Conservation (phyloP, 2,888 invertebrate genomes). For the Nematopogon swammerdamellus region DNA sequence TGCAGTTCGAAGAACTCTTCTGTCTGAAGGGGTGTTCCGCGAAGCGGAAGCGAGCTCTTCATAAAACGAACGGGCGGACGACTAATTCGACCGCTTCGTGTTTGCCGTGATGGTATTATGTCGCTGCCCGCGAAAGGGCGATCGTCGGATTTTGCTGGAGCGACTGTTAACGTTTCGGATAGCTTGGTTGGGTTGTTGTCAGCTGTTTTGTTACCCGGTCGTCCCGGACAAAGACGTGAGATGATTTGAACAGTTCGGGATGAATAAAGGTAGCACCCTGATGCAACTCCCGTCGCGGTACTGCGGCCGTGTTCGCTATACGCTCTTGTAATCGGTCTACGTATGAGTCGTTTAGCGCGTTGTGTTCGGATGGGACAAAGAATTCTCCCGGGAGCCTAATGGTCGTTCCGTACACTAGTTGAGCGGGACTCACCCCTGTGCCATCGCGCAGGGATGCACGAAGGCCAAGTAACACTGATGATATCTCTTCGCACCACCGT, state of each 20-base stretch:
- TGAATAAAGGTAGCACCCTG: neutral
- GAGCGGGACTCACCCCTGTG: constrained; percentile 1
- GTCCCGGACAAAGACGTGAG: neutral
- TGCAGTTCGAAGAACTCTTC: too few species aligned
- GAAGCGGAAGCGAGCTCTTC: too few species aligned
- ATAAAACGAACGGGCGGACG: too few species aligned
- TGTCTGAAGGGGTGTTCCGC: too few species aligned
- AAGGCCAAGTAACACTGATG: constrained; percentile 16
- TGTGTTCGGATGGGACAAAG: neutral
- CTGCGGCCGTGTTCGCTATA: neutral
- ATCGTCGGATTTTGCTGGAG: too few species aligned
- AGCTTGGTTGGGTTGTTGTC: too few species aligned
- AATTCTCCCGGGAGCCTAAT: constrained; percentile 4
- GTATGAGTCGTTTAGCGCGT: neutral
- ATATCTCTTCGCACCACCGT: constrained; percentile 17
- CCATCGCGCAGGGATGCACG: constrained; percentile 1
- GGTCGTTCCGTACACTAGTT: constrained; percentile 1
- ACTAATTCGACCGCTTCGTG: too few species aligned
- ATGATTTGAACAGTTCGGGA: neutral
- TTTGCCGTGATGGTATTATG: too few species aligned
- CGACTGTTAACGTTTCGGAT: too few species aligned
- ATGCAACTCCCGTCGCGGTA: neutral
- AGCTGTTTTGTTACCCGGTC: neutral
- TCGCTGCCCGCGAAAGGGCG: too few species aligned
- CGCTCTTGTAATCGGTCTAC: neutral